Evolutionary conservation across 2,113 vertebrate genomes (phyloP), one percentile per base, ranked within the genome.

Genomic region (Chamaea fasciata): DNA sequence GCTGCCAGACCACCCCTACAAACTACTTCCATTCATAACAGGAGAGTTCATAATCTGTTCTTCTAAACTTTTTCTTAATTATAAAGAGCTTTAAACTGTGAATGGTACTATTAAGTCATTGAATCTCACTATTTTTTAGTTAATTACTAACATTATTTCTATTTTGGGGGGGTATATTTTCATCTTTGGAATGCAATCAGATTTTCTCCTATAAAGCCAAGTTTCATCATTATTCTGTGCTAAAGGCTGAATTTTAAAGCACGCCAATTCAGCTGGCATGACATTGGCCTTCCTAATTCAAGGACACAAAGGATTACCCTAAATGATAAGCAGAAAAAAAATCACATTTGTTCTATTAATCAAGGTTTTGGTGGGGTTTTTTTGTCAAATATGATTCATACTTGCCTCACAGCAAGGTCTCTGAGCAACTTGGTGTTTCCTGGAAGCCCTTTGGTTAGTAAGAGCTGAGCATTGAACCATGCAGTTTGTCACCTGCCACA

Each of bases 61-160:
- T 95, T 96, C 76, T 95, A 64, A 96, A 96, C 83, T 94, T 94
- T 96, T 96, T 84, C 88, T 94, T 93, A 86, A 95, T 95, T 93
- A 93, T 90, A 92, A 96, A 78, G 60, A 93, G 92, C 88, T 92
- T 93, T 87, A 93, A 95, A 90, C 73, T 95, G 68, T 96, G 93
- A 96, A 95, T 97, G 83, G 83, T 83, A 82, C 90, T 94, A 96
- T 95, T 94, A 87, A 96, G 56, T 78, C 79, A 84, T 94, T 96
- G 87, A 91, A 95, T 87, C 46, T 94, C 94, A 80, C 64, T 85
- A 39, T 88, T 89, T 93, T 95, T 96, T 90, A 81, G 83, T 60
- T 95, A 96, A 97, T 96, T 96, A 96, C 95, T 96, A 92, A 53
- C 83, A 95, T 96, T 96, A 96, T 96, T 92, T 96, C 95, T 96